These are phyloP conservation scores for Zaprionus obscuricornis DNA, from an alignment of 2,888 invertebrate species.

Conservation along the genomic window DNA sequence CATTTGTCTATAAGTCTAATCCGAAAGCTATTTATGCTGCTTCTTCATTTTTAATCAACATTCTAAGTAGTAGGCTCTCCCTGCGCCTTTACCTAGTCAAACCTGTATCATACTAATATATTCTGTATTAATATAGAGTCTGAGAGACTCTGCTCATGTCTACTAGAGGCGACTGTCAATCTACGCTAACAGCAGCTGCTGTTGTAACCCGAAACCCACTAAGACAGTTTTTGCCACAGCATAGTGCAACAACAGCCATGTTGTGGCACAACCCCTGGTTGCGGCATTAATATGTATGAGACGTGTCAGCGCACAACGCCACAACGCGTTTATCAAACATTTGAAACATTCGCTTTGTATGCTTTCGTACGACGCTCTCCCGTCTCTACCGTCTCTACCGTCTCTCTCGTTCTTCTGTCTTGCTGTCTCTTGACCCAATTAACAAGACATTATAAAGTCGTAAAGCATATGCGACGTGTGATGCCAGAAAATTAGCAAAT, in stretches of 20 bases:
- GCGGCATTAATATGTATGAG: conserved; percentile 70
- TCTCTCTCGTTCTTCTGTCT: background rate
- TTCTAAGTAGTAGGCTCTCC: too few species aligned
- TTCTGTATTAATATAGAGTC: too few species aligned
- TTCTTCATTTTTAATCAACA: too few species aligned
- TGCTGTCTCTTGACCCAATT: conserved; percentile 62
- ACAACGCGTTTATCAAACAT: conserved; percentile 71
- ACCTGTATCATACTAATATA: too few species aligned
- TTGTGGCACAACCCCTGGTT: conserved; percentile 2
- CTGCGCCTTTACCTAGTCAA: too few species aligned
- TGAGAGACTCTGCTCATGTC: background rate
- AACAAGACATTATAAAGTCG: conserved; percentile 64
- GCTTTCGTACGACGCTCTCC: too few species aligned
- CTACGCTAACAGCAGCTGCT: conserved; percentile 18
- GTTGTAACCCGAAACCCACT: conserved; percentile 15
- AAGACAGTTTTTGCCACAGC: conserved; percentile 23
- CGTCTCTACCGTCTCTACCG: background rate
- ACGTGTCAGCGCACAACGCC: conserved; percentile 68
- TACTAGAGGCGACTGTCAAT: conserved; percentile 19
- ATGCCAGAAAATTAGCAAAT: conserved; percentile 64
- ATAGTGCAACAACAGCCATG: conserved; percentile 39
- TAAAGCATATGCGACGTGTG: conserved; percentile 54
- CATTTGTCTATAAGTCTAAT: too few species aligned
- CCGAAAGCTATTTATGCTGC: too few species aligned
- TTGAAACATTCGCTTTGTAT: conserved; percentile 45